phyloP scores from a whole-genome alignment of 2,797 vertebrate species.

The Vireo griseus region DNA sequence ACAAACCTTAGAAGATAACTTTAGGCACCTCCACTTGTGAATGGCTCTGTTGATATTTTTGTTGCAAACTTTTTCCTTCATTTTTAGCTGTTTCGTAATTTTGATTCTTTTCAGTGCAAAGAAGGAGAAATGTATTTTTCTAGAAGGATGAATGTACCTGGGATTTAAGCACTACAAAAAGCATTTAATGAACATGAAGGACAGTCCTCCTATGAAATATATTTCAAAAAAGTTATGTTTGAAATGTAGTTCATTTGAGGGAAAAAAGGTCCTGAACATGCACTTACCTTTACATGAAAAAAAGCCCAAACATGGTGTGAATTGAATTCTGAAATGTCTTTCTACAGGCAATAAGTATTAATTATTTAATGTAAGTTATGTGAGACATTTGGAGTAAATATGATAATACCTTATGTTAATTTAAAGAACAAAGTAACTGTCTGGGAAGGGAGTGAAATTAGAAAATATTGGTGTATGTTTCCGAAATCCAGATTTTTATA shows the following conservation, averaged over 20 bases:
- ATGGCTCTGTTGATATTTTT: background rate
- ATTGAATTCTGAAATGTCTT: conserved; percentile 6
- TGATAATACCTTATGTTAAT: background rate
- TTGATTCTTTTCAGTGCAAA: background rate
- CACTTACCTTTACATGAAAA: background rate
- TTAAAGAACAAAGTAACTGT: conserved; percentile 33
- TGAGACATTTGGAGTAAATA: background rate
- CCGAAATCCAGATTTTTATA: conserved; percentile 19
- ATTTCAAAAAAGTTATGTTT: background rate
- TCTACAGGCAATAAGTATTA: conserved; percentile 52
- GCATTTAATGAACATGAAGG: background rate
- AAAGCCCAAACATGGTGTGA: background rate
- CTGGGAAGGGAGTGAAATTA: background rate
- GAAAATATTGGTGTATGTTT: background rate
- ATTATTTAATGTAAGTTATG: conserved; percentile 15
- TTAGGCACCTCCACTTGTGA: background rate
- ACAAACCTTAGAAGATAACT: background rate
- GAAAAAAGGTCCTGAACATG: background rate
- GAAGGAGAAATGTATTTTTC: conserved; percentile 34
- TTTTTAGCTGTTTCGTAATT: background rate
- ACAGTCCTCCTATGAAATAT: background rate
- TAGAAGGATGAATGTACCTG: conserved; percentile 20
- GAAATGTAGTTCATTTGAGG: background rate
- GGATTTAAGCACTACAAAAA: background rate
- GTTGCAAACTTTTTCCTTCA: background rate